Conservation (phyloP, 2,888 invertebrate species). For the Amblyjoppa fuscipennis region DNA sequence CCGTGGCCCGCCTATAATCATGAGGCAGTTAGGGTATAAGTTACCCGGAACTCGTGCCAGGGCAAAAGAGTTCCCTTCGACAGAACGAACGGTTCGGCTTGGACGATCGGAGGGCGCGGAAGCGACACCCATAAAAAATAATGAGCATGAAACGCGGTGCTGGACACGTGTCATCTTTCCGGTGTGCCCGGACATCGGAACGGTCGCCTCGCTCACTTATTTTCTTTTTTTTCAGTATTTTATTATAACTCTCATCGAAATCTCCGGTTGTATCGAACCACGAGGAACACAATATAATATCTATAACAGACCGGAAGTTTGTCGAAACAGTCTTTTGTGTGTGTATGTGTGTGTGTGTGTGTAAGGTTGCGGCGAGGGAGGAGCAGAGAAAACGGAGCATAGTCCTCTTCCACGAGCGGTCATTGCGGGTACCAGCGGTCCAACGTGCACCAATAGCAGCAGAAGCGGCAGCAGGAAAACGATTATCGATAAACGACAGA, state of each 20-base stretch:
- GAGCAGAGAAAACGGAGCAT: conserved; percentile 35
- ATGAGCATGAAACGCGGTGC: conserved; percentile 72
- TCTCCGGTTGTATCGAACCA: conserved; percentile 56
- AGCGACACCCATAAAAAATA: conserved; percentile 76
- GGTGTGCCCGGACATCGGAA: conserved; percentile 53
- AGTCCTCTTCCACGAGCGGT: conserved; percentile 53
- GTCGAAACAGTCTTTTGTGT: conserved; percentile 29
- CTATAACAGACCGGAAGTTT: conserved; percentile 61
- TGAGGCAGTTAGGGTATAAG: conserved; percentile 57
- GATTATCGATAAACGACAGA: conserved; percentile 81
- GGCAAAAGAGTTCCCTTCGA: conserved; percentile 61
- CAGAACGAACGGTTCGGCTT: conserved; percentile 57
- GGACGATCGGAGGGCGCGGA: conserved; percentile 73
- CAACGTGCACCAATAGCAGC: conserved; percentile 51
- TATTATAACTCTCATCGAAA: conserved; percentile 62
- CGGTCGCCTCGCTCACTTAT: conserved; percentile 33
- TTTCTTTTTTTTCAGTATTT: conserved; percentile 23
- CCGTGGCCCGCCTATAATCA: conserved; percentile 62
- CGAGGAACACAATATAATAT: conserved; percentile 32
- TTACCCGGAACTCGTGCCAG: conserved; percentile 60
- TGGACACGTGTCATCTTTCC: conserved; percentile 81
- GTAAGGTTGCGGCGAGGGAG: conserved; percentile 35
- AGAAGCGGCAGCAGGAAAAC: conserved; percentile 69
- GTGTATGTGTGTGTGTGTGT: conserved; percentile 15
- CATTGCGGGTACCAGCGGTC: conserved; percentile 55